Base-by-base conservation (phyloP, 2,888 invertebrate species). In the Hybos culiciformis region DNA sequence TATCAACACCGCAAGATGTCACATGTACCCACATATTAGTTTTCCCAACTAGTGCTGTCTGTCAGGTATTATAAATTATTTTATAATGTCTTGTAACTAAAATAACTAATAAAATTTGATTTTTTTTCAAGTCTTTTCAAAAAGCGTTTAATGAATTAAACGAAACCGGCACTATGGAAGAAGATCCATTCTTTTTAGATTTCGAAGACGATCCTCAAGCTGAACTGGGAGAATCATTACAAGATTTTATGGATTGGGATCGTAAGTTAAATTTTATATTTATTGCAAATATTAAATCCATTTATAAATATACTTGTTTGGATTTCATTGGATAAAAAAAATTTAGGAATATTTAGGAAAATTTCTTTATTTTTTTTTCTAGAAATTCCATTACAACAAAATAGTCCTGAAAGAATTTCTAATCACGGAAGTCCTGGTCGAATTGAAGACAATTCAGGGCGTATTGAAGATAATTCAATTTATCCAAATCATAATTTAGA, bases 21-120 rank as follows among this genome's bases (percentile, higher is more conserved):
- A 87, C 92, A 44, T 90, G 90, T 63, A 97, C 97, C 46, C 98
- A 98, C 64, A 97, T 98, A 53, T 77, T 98, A 54, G 97, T 97
- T 53, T 97, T 98, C 70, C 97, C 97, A 39, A 97, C 94, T 32
- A 94, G 90, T 47, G 92, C 93, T 34, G 88, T 88, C 44, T 88
- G 92, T 46, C 88, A 88, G 77, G 84, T 84, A 61, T 55, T 57
- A n/a, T 5, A 26, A 33, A 14, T 37, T 38, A 21, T 9, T 39
- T 34, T 20, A 44, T 23, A 18, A 18, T n/a, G n/a, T 29, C 12
- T 17, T 29, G n/a, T 17, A 6, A 12, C 18, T 26, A 15, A 9
- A 39, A 14, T 21, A 18, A 24, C 5, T 20, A 41, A 18, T 6
- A n/a, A 32, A 9, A 32, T 21, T 38, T 39, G 17, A 23, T 18